These are phyloP conservation scores for Gulo gulo DNA, from an alignment of 2,113 vertebrate genomes.

Conservation along the genomic window DNA sequence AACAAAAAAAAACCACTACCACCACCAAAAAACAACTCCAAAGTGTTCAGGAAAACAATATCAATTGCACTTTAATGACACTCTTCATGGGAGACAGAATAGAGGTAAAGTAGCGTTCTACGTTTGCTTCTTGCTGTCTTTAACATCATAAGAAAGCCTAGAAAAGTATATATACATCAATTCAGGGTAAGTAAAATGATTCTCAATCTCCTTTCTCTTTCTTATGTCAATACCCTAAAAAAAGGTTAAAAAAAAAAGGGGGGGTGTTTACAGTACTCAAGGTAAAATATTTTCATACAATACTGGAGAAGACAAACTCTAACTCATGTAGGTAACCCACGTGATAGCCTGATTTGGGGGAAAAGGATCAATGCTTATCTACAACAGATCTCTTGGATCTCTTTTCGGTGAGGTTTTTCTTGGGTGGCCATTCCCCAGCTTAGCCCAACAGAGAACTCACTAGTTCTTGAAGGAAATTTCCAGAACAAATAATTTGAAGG, in stretches of 20 bases:
- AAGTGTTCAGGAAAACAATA: conserved; percentile 33
- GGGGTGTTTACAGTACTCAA: background rate
- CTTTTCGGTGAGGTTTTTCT: background rate
- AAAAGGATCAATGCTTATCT: background rate
- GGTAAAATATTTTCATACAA: conserved; percentile 5
- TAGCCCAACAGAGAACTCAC: background rate
- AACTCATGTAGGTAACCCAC: background rate
- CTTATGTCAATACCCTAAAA: background rate
- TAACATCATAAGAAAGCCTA: conserved; percentile 25
- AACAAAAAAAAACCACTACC: background rate
- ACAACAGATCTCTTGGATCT: background rate
- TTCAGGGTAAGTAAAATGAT: background rate
- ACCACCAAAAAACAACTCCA: background rate
- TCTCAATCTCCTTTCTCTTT: background rate
- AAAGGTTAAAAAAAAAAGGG: background rate
- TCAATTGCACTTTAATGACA: conserved; percentile 58
- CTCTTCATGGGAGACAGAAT: conserved; percentile 5
- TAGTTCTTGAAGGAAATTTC: background rate
- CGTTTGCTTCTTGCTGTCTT: background rate
- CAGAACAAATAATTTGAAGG: background rate
- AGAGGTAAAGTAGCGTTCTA: background rate
- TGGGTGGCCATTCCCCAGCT: background rate
- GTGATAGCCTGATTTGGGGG: background rate
- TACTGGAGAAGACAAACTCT: conserved; percentile 4
- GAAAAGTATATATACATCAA: conserved; percentile 20